Evolutionary conservation across 2,113 vertebrate species (phyloP), one percentile per base, ranked within the genome.

Genomic region (Spermophilus dauricus): DNA sequence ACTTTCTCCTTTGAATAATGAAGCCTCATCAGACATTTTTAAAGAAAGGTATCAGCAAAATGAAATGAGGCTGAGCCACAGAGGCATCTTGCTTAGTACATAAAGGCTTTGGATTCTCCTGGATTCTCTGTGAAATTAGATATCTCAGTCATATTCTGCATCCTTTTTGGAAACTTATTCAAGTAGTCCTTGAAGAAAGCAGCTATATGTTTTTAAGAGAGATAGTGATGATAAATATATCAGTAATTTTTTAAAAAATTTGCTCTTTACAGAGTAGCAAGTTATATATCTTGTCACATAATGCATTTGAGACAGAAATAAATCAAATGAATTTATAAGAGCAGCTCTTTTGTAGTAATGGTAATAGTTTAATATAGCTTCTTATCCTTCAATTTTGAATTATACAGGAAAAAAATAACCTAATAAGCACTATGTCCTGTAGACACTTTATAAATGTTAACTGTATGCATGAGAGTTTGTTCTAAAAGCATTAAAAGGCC

Each of bases 291-390:
- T 34, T 96, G 45, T 81, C 77, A 90, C 76, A 37, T 73, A 91
- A 86, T 93, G 20, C 72, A 85, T 78, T 95, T 90, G 87, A 92
- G 88, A 86, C 32, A 88, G 67, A 77, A 92, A 28, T 65, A 94
- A 91, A 91, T 86, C 88, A 95, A 91, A 91, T 83, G 39, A 94
- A 84, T 91, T 91, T 22, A 65, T 86, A 69, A 86, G 56, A 96
- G 86, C 48, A 81, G 56, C 53, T 91, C 16, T 90, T 85, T 89
- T 70, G 12, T 96, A 81, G 77, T 90, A 75, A 65, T 89, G 30
- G 26, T 39, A 70, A 67, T 81, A 72, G 26, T 24, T 24, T 85
- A 42, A 24, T 76, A 84, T 92, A 90, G n/a, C 20, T 89, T 84
- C n/a, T 70, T 91, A 72, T 72, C 4, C 81, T 94, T 97, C 16